These are phyloP conservation scores for Eurytoma adleriae DNA, from an alignment of 2,888 invertebrate species.

Conservation along the genomic window DNA sequence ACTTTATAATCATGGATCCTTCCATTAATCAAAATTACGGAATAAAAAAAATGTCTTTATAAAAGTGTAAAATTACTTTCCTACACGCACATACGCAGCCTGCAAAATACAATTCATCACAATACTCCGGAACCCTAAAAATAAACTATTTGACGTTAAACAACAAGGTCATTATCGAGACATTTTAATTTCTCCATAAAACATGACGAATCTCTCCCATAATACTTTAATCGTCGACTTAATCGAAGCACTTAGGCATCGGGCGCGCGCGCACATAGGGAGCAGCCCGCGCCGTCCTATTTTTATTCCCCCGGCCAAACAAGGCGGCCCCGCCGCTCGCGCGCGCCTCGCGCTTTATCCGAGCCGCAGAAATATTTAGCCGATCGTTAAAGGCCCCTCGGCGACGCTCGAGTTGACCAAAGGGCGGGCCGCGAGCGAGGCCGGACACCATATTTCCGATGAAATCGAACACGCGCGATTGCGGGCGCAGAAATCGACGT, in stretches of 20 bases:
- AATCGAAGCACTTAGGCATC: background rate
- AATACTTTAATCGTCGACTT: conserved; percentile 2
- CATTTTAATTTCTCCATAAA: too few species aligned
- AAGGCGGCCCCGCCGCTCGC: background rate
- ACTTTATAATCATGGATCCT: too few species aligned
- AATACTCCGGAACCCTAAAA: too few species aligned
- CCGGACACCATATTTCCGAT: conserved; percentile 54
- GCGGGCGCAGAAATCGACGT: conserved; percentile 11
- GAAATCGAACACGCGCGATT: conserved; percentile 52
- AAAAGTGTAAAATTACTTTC: too few species aligned
- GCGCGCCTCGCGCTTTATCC: background rate
- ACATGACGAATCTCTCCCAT: background rate
- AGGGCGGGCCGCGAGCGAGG: conserved; percentile 41
- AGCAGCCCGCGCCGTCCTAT: background rate
- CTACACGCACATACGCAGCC: too few species aligned
- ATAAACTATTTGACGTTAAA: too few species aligned
- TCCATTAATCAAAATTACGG: too few species aligned
- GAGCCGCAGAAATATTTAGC: conserved; percentile 12
- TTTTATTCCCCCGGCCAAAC: background rate
- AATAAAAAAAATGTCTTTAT: too few species aligned
- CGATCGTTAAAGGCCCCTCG: background rate
- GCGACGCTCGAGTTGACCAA: conserved; percentile 31
- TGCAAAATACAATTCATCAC: too few species aligned
- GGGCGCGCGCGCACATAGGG: too few species aligned
- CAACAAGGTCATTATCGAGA: too few species aligned